Evolutionary conservation across 2,888 invertebrate genomes (phyloP).

Genomic region (Galeruca laticollis): DNA sequence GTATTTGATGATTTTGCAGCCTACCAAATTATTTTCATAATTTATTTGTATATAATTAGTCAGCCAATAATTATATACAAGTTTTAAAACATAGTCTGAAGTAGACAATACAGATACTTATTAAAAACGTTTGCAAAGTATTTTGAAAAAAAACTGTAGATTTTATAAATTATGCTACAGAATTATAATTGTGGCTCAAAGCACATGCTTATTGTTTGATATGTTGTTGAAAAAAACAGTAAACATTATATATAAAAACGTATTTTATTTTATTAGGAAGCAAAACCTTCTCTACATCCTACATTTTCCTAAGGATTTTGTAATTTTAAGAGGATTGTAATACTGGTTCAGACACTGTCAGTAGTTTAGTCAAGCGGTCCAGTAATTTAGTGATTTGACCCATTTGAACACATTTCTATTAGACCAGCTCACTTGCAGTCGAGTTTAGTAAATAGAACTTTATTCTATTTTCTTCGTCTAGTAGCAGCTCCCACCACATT

Average conservation of each 20-base stretch:
- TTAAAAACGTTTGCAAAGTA: constrained; percentile 2
- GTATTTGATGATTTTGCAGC: constrained; percentile 10
- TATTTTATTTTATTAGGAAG: not conserved
- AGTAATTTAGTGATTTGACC: too few species aligned
- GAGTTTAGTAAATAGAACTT: too few species aligned
- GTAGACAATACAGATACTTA: constrained; percentile 48
- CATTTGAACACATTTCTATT: too few species aligned
- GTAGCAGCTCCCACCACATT: too few species aligned
- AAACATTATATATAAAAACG: not conserved
- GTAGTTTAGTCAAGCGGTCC: too few species aligned
- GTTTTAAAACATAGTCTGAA: constrained; percentile 42
- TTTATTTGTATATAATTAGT: constrained; percentile 39
- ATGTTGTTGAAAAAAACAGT: constrained; percentile 1
- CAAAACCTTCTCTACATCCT: too few species aligned
- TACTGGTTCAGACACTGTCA: too few species aligned
- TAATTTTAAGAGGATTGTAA: too few species aligned
- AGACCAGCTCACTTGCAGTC: too few species aligned
- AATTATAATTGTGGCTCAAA: constrained; percentile 4
- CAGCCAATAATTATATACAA: constrained; percentile 46
- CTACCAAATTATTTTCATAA: not conserved
- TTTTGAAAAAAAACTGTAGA: not conserved
- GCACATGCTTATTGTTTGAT: constrained; percentile 11
- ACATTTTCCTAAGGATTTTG: too few species aligned
- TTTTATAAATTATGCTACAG: constrained; percentile 5
- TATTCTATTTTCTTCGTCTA: too few species aligned